phyloP scores from a whole-genome alignment of 2,797 vertebrate species.

The Chaetophractus vellerosus region DNA sequence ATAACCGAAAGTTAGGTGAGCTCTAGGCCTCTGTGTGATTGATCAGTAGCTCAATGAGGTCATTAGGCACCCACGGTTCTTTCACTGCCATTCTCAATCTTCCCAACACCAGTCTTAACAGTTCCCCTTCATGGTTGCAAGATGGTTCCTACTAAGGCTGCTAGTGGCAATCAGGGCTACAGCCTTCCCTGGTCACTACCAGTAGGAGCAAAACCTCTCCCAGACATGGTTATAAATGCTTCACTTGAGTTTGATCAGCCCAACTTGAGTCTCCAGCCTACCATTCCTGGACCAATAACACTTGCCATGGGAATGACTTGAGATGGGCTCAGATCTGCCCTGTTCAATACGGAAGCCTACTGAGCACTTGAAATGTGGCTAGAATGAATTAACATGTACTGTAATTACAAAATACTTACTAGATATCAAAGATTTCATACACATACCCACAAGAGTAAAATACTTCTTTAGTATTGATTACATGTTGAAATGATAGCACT shows the following conservation, averaged over 20 bases:
- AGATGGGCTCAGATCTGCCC: neutral
- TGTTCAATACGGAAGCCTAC: neutral
- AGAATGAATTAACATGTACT: neutral
- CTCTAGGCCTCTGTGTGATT: neutral
- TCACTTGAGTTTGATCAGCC: neutral
- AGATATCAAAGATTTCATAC: neutral
- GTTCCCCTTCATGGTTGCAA: neutral
- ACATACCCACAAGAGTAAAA: neutral
- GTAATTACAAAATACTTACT: neutral
- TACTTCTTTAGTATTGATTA: neutral
- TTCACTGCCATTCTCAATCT: neutral
- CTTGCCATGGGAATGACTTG: neutral
- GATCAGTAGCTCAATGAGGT: neutral
- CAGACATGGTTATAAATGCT: neutral
- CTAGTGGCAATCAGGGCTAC: neutral
- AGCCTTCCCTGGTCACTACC: neutral
- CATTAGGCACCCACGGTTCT: neutral
- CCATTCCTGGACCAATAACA: neutral
- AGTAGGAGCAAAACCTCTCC: neutral
- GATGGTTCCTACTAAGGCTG: neutral
- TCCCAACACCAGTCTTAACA: neutral
- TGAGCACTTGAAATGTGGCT: neutral
- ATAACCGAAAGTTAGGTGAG: neutral
- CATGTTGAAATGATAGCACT: constrained; percentile 4
- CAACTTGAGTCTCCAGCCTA: neutral